phyloP scores from a whole-genome alignment of 2,113 vertebrate genomes.

The Thinocorus orbignyianus region DNA sequence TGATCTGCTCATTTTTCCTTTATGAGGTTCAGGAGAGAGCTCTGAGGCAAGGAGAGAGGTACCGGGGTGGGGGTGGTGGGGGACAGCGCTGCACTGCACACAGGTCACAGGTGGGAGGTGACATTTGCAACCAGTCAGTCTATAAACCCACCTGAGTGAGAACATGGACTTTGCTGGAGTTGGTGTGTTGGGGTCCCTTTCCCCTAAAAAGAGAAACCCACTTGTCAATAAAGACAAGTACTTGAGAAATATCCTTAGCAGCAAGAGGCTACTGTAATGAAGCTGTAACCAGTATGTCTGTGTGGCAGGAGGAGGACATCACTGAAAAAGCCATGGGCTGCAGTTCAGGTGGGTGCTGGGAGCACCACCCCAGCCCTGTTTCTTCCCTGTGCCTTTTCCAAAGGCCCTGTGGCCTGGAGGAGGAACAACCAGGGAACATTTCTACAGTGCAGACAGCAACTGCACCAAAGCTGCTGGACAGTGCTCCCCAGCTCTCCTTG shows the following conservation, averaged over 20 bases:
- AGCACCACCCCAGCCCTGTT: not conserved
- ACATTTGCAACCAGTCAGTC: not conserved
- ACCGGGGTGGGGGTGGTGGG: not conserved
- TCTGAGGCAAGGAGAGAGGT: not conserved
- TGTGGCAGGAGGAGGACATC: not conserved
- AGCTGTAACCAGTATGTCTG: not conserved
- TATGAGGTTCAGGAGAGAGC: not conserved
- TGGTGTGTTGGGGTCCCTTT: not conserved
- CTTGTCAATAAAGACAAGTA: no score
- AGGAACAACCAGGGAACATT: not conserved
- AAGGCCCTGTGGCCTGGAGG: not conserved
- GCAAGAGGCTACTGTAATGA: not conserved
- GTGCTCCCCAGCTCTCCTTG: not conserved
- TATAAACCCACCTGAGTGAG: not conserved
- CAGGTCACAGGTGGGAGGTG: not conserved
- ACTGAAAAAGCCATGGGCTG: not conserved
- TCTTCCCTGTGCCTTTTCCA: not conserved
- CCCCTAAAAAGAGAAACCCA: not conserved
- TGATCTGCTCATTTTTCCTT: not conserved
- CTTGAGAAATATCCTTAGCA: not conserved
- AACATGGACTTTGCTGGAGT: not conserved
- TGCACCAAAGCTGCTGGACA: not conserved
- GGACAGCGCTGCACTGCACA: fast-evolving
- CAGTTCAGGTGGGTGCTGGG: not conserved
- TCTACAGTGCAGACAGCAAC: fast-evolving